Conservation (phyloP, 2,888 invertebrate genomes). For the Antitype chi region DNA sequence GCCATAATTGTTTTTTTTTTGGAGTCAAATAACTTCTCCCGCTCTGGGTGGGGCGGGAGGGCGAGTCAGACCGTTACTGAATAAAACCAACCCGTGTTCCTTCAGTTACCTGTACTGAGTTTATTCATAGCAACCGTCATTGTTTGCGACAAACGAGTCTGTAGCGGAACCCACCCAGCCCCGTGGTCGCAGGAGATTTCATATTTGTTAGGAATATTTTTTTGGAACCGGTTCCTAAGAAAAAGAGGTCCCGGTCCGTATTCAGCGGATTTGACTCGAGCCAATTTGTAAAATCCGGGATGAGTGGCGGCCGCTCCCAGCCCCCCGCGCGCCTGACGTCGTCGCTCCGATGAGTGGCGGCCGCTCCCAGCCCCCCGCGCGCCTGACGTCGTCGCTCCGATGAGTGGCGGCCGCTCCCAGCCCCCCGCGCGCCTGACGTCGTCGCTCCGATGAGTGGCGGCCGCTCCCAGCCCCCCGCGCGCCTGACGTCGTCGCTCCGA, state of each 20-base stretch:
- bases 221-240: constrained; percentile 47
- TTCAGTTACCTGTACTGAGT: neutral
- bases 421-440: neutral
- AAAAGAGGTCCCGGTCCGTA: constrained; percentile 51
- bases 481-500: neutral
- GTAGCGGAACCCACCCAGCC: neutral
- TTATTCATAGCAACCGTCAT: neutral
- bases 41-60: too few relatives aligned
- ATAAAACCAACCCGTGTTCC: too few relatives aligned
- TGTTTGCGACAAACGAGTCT: neutral
- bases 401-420: constrained; percentile 9
- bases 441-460: constrained; percentile 32
- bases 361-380: neutral
- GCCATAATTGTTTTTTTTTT: neutral
- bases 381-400: neutral
- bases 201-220: constrained; percentile 41
- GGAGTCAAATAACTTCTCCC: too few relatives aligned
- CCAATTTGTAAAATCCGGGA: constrained; percentile 46
- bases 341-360: neutral
- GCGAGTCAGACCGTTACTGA: too few relatives aligned
- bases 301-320: constrained; percentile 9
- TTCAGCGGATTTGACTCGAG: constrained; percentile 30
- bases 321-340: neutral
- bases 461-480: neutral
- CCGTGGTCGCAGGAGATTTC: constrained; percentile 4